These are phyloP conservation scores for Mayetiola destructor DNA, from an alignment of 2,888 invertebrate genomes.

Conservation along the genomic window DNA sequence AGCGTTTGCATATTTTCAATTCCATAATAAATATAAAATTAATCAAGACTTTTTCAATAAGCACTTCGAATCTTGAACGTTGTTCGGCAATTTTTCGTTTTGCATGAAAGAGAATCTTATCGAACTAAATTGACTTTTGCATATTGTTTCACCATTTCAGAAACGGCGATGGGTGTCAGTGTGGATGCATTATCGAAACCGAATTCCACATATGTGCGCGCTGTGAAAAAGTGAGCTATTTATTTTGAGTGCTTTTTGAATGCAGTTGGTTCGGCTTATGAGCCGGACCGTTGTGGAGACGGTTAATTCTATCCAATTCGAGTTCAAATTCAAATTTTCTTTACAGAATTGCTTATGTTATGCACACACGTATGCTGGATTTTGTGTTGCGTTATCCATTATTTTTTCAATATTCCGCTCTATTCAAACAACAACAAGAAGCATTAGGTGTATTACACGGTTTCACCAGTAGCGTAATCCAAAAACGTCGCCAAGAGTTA, in stretches of 20 bases:
- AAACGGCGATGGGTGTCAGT: conserved; percentile 72
- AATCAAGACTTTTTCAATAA: too few species aligned
- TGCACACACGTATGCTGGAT: conserved; percentile 33
- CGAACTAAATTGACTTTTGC: not conserved
- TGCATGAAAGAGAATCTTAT: conserved; percentile 21
- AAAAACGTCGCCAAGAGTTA: conserved; percentile 33
- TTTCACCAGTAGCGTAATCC: conserved; percentile 42
- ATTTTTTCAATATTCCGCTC: conserved; percentile 16
- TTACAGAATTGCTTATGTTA: conserved; percentile 31
- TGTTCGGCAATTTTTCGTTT: too few species aligned
- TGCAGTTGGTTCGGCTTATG: too few species aligned
- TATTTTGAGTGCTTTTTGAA: not conserved
- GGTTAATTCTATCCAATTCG: not conserved
- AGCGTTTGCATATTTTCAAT: too few species aligned
- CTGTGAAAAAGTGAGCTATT: conserved; percentile 50
- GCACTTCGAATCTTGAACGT: too few species aligned
- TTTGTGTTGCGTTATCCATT: conserved; percentile 19
- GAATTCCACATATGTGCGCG: conserved; percentile 55
- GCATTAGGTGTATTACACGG: conserved; percentile 38
- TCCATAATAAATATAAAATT: too few species aligned
- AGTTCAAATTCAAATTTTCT: not conserved
- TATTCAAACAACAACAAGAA: conserved; percentile 30
- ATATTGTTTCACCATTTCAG: conserved; percentile 34
- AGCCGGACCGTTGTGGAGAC: too few species aligned
- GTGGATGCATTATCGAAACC: conserved; percentile 54